These are phyloP conservation scores for Synergus laeviventris DNA, from an alignment of 2,888 invertebrate genomes.

Conservation along the genomic window DNA sequence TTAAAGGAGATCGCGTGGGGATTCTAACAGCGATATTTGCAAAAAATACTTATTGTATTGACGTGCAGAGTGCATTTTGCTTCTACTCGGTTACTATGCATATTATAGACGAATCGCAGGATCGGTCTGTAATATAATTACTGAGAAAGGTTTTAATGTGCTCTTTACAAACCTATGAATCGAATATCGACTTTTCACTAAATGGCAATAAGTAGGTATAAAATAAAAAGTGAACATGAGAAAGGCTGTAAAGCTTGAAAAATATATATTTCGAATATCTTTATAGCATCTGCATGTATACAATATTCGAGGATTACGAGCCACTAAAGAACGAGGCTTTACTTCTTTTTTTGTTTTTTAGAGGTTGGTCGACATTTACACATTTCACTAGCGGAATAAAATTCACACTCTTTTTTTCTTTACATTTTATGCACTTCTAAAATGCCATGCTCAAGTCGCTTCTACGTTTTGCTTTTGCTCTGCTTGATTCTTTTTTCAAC, in stretches of 20 bases:
- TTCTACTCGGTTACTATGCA: constrained; percentile 1
- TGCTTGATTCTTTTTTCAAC: background rate
- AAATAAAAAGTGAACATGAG: background rate
- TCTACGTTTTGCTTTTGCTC: background rate
- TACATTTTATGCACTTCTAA: constrained; percentile 6
- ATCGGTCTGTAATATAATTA: constrained; percentile 29
- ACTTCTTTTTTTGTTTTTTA: constrained; percentile 1
- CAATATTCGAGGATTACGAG: background rate
- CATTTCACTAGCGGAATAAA: background rate
- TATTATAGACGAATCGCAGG: constrained; percentile 7
- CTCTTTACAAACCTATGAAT: background rate
- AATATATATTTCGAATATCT: background rate
- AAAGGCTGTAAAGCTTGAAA: background rate
- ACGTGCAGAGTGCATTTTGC: constrained; percentile 6
- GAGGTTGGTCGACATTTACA: constrained; percentile 6
- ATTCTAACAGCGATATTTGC: constrained; percentile 16
- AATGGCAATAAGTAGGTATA: constrained; percentile 18
- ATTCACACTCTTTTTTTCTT: background rate
- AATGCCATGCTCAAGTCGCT: background rate
- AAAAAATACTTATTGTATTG: constrained; percentile 10
- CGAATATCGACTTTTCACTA: constrained; percentile 9
- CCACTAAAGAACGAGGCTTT: background rate
- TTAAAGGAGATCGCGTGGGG: constrained; percentile 17
- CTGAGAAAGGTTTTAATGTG: background rate
- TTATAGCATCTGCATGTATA: background rate